These are phyloP conservation scores for Apotomis capreana DNA, from an alignment of 2,888 invertebrate species.

Conservation along the genomic window DNA sequence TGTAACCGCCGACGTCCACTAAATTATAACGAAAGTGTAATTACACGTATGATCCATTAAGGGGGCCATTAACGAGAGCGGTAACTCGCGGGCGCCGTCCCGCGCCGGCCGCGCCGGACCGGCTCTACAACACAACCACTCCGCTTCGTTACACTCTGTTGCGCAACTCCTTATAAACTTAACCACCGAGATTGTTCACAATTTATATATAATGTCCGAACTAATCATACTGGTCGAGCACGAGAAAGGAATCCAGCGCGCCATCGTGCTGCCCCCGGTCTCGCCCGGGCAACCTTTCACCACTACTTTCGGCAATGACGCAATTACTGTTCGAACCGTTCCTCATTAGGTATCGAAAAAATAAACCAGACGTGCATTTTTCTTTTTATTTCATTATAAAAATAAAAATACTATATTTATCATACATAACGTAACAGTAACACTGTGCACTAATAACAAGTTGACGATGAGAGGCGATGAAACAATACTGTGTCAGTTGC, in stretches of 20 bases:
- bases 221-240: conserved; percentile 58
- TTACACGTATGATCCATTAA: conserved; percentile 70
- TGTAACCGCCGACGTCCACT: conserved; percentile 57
- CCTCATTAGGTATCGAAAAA: conserved; percentile 58
- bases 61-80: conserved; percentile 61
- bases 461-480: conserved; percentile 70
- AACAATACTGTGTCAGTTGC: conserved; percentile 56
- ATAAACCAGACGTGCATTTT: conserved; percentile 70
- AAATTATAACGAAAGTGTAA: conserved; percentile 67
- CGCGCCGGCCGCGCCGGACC: conserved; percentile 38
- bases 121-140: conserved; percentile 33
- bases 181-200: conserved; percentile 60
- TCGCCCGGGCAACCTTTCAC: conserved; percentile 71
- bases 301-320: conserved; percentile 74
- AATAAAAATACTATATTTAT: conserved; percentile 76
- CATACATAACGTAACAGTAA: conserved; percentile 81
- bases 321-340: conserved; percentile 56
- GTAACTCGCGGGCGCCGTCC: conserved; percentile 45
- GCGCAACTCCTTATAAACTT: conserved; percentile 54
- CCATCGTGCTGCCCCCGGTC: conserved; percentile 57
- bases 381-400: conserved; percentile 74
- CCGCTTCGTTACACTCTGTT: conserved; percentile 51
- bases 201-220: conserved; percentile 63
- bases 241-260: conserved; percentile 65
- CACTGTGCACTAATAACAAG: conserved; percentile 82